Conservation (phyloP, 64 coral and sea anemone species). For the Montipora sp. region DNA sequence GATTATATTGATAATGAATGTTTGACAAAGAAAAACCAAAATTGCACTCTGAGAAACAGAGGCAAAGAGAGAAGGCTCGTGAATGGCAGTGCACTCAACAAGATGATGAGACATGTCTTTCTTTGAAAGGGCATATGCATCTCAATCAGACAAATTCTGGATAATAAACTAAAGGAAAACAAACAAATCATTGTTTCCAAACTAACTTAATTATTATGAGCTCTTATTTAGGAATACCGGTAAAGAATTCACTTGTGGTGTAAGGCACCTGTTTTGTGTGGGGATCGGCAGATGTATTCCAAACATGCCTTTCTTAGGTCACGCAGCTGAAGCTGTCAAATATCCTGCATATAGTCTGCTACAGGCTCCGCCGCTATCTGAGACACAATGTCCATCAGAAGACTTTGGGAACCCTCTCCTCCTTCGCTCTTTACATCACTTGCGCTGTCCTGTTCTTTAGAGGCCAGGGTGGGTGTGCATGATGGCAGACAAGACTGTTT, state of each 20-base stretch:
- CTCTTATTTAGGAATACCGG: neutral
- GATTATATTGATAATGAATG: too few species aligned
- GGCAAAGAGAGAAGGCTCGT: too few species aligned
- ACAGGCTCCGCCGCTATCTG: conserved; percentile 47
- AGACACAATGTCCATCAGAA: conserved; percentile 48
- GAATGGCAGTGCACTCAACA: too few species aligned
- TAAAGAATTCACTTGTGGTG: neutral
- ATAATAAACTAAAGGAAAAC: neutral
- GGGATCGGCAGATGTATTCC: conserved; percentile 56
- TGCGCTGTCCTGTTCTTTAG: neutral
- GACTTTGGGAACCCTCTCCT: neutral
- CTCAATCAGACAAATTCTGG: neutral
- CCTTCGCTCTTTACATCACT: neutral
- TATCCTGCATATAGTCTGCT: conserved; percentile 12
- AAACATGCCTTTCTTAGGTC: conserved; percentile 68
- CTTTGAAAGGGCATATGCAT: neutral
- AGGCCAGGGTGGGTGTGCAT: neutral
- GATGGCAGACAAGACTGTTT: neutral
- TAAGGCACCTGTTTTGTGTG: conserved; percentile 24
- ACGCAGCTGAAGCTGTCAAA: conserved; percentile 71
- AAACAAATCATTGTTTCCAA: neutral
- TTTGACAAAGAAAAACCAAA: too few species aligned
- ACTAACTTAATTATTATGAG: neutral
- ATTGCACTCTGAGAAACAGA: too few species aligned
- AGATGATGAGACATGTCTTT: neutral